Base-by-base conservation (phyloP, 2,113 vertebrate genomes). In the Tetraodon nigroviridis region DNA sequence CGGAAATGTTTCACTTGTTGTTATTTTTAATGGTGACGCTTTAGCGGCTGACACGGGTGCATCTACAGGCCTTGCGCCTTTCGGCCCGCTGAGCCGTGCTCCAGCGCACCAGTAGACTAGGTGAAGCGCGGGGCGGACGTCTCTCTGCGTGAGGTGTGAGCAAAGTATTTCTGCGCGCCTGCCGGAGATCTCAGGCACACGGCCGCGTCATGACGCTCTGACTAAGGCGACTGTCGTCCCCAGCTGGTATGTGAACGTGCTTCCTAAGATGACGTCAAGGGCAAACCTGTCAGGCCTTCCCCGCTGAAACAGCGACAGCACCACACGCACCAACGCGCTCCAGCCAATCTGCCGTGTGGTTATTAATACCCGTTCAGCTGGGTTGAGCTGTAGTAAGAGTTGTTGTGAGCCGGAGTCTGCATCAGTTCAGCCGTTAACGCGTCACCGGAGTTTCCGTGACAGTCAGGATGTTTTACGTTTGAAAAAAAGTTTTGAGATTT, bases 211-310 rank as follows among this genome's bases (percentile, higher is more conserved):
- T 58, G 27, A 49, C 24, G 51, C 60, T 57, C 58, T 75, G 75
- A 82, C 63, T 64, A 48, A 80, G 73, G 21, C 58, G 62, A 55
- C 59, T 74, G 65, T 80, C 69, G 58, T 55, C 48, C 69, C 75
- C 78, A 79, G 71, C 73, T 76, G 78, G 73, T 74, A 19, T 58
- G 69, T 57, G 49, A 84, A 74, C 51, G 76, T 75, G 61, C 69
- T 76, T 75, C 64, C 66, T 68, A 27, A 46, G 1, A 52, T 73
- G 69, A 83, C 63, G 61, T 81, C 81, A 79, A 52, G 27, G 20
- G n/a, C 8, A 48, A 61, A 47, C 45, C 46, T 64, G 54, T 58
- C 76, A 68, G 79, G 78, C 71, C 46, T 78, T 78, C 61, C 76
- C 70, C 32, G 17, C 37, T 68, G 67, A 78, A 64, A 76, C 77